Evolutionary conservation across 2,797 vertebrate species (phyloP), one percentile per base, ranked within the genome.

Genomic region (Sebastes cheni): DNA sequence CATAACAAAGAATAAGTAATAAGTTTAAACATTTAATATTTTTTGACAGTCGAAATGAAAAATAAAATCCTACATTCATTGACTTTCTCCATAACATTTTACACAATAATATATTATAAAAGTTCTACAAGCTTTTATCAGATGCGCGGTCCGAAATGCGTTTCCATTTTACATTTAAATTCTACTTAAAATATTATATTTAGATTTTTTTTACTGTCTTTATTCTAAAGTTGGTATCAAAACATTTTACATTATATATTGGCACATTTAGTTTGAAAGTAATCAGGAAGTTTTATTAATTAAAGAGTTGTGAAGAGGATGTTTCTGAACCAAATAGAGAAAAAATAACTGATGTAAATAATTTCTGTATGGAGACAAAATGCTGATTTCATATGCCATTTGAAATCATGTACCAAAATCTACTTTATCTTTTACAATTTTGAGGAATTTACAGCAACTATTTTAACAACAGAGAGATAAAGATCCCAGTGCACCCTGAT

Each of bases 231-330:
- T 66, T 58, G n/a, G 52, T 79, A 67, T 84, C 55, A 64, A 83
- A 80, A 76, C 29, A 20, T 29, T 27, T 67, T 60, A 79, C 27
- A 56, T 58, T 66, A 75, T 36, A 62, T 89, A 79, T 92, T 72
- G 88, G 91, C 91, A 93, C 88, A 61, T 75, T 82, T 82, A 74
- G 76, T 74, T 74, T 76, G 64, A 75, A 56, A 55, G 42, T 75
- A 32, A 46, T 71, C 16, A 65, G 23, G 32, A 42, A 18, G 4
- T 12, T 13, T 66, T 27, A 27, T 30, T 12, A 65, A 65, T 36
- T 11, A 27, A 18, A 23, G 4, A 25, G 29, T 18, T 60, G 13
- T 12, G 4, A 60, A 55, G 22, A 55, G 39, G 39, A 42, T 16
- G 14, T 22, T 59, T 2, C 2, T 61, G 10, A 68, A 80, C 13